Evolutionary conservation across 2,113 vertebrate species (phyloP).

Genomic region (Arizona elegans): DNA sequence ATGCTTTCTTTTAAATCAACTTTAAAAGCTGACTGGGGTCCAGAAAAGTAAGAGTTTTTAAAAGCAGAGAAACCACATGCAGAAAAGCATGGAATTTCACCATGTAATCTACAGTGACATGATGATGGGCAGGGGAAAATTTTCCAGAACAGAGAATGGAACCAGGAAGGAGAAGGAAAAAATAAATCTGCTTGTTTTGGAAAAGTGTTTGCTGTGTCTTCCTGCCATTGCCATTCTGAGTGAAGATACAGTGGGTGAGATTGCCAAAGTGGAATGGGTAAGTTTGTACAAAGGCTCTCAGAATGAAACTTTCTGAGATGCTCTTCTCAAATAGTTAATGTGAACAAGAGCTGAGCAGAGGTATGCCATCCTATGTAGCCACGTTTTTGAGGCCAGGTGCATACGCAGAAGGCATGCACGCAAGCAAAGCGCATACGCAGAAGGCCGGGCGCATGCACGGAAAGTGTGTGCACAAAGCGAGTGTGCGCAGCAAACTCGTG

Average conservation of each 20-base stretch:
- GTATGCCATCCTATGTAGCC: neutral
- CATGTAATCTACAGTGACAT: neutral
- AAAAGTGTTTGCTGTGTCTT: neutral
- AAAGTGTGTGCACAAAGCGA: too few relatives aligned
- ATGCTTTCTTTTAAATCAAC: neutral
- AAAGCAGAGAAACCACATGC: neutral
- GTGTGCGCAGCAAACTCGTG: too few relatives aligned
- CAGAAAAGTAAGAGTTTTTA: neutral
- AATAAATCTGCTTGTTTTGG: neutral
- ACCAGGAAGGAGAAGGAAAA: neutral
- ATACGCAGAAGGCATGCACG: fast-evolving
- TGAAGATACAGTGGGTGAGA: neutral
- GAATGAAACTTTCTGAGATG: neutral
- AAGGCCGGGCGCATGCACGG: too few relatives aligned
- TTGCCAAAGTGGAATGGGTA: neutral
- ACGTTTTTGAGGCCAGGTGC: too few relatives aligned
- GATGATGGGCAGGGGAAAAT: neutral
- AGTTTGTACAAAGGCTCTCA: neutral
- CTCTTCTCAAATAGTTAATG: neutral
- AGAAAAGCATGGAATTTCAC: neutral
- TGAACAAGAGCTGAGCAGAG: neutral
- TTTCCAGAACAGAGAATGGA: neutral
- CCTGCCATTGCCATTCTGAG: neutral
- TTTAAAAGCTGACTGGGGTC: slow-evolving; percentile 18
- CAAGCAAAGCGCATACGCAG: too few relatives aligned